Evolutionary conservation across 2,797 vertebrate genomes (phyloP), one percentile per base, ranked within the genome.

Genomic region (Sarcophilus harrisii): DNA sequence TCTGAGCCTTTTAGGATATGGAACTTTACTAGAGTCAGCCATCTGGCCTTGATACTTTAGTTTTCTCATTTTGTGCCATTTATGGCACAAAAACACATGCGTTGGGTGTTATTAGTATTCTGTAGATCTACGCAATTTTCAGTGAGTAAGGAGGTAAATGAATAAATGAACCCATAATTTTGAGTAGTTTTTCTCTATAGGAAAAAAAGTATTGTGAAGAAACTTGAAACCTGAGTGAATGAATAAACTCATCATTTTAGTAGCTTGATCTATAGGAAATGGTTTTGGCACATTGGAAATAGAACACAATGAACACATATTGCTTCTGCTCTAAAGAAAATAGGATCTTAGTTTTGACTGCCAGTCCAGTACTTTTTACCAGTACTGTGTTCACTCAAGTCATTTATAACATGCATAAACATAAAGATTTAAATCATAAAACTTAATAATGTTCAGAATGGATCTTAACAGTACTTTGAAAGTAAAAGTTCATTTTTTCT

Each of bases 391-490:
- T 94, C 89, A 96, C 62, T 96, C 73, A 92, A 94, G 95, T 93
- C 57, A 92, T 93, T 91, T 89, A 62, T 81, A 93, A 90, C 62
- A 49, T 90, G 49, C 54, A 24, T 91, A 92, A 58, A 90, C 57
- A 90, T 49, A 45, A 54, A 95, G 60, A 96, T 55, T 59, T 58
- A 94, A 94, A 49, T 49, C 94, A 55, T 96, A 94, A 95, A 94
- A 60, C 3, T 45, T 91, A 66, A 96, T 91, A 66, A 96, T 58
- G 90, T 94, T 94, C 95, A 96, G 91, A 49, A 96, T 94, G 54
- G 91, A 95, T 89, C 55, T 49, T 57, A 95, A 57, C 60, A 94
- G 29, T 55, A 90, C 54, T 90, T 57, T 32, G 13, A 90, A 24
- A 90, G 81, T 58, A 91, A 93, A 94, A n/a, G 32, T 12, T 52